These are phyloP conservation scores for Anas bernieri DNA, from an alignment of 2,797 vertebrate species.

Conservation along the genomic window DNA sequence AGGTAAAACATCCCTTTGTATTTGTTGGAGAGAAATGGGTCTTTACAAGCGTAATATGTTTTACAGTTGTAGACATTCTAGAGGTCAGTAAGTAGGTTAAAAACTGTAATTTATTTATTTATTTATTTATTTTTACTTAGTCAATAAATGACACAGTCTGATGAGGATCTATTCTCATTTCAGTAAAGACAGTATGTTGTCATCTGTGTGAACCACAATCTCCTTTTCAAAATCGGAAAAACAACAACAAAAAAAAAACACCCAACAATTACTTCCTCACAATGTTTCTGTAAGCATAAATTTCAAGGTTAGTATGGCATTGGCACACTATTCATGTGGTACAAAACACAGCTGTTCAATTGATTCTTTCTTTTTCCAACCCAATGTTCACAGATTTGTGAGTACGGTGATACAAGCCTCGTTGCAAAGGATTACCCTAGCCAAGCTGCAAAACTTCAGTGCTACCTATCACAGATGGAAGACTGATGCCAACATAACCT, in stretches of 20 bases:
- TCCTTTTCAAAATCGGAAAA: background rate
- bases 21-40: background rate
- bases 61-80: background rate
- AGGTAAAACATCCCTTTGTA: background rate
- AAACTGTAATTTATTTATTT: background rate
- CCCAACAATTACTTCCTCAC: accelerated
- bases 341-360: background rate
- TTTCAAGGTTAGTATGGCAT: background rate
- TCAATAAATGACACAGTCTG: background rate
- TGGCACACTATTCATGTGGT: accelerated
- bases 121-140: too few relatives aligned
- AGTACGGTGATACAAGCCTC: background rate
- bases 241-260: background rate
- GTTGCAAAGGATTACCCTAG: background rate
- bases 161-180: background rate
- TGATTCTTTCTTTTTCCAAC: background rate
- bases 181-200: background rate
- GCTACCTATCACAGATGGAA: background rate
- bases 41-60: background rate
- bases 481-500: background rate
- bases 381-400: background rate
- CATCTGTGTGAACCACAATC: background rate
- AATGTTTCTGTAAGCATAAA: background rate
- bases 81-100: background rate
- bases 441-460: background rate